Conservation (phyloP, 1,140 invertebrate genomes). For the Muscidifurax raptorellus region DNA sequence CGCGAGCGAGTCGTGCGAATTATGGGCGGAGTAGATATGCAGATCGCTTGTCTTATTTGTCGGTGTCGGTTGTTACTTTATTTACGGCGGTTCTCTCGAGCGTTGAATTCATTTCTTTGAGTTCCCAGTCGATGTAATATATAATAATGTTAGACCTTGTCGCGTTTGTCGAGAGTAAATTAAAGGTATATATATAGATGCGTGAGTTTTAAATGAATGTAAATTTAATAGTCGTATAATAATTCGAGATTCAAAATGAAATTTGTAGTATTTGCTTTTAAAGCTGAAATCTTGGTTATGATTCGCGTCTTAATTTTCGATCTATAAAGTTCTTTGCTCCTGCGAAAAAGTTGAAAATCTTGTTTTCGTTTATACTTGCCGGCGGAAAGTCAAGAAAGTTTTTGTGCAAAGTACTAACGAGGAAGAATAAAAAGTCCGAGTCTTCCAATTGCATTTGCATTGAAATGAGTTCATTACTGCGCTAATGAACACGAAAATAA, state of each 20-base stretch:
- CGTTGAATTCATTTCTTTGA: neutral
- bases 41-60: neutral
- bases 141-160: too few species aligned
- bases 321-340: neutral
- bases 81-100: neutral
- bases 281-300: neutral
- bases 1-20: constrained; percentile 17
- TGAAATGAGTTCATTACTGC: constrained; percentile 47
- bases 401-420: constrained; percentile 28
- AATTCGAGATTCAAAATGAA: too few species aligned
- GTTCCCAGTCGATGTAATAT: too few species aligned
- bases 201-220: too few species aligned
- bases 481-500: constrained; percentile 52
- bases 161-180: neutral
- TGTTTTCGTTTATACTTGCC: constrained; percentile 26
- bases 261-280: neutral
- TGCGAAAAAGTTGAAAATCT: neutral
- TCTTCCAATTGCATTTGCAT: constrained; percentile 50
- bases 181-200: neutral
- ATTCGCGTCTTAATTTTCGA: neutral
- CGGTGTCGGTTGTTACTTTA: neutral
- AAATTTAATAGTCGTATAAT: too few species aligned
- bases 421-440: constrained; percentile 40
- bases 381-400: constrained; percentile 30
- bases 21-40: constrained; percentile 32